Base-by-base conservation (phyloP, 1,140 invertebrate species). In the Rhagoletis zephyria region DNA sequence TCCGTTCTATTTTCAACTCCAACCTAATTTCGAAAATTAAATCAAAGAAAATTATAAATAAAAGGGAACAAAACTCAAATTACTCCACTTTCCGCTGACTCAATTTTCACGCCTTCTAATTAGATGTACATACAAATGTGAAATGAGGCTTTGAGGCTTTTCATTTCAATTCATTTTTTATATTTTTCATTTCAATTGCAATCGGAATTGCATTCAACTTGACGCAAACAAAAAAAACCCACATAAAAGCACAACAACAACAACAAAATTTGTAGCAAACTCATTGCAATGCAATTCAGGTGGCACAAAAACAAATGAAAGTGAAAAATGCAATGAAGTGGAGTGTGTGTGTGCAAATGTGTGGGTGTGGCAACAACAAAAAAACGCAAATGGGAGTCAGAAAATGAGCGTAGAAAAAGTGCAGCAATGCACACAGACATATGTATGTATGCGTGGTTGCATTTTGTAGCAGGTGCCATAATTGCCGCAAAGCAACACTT, bases 221-320 rank as follows among this genome's bases (percentile, higher is more conserved):
- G 56, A 45, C 48, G n/a, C 74, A 81, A 51, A 5, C 70, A 77
- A 48, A 12, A 74, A 30, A 67, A 30, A 63, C 40, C 6, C 2
- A 67, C n/a, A 30, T 30, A 30, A 30, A 30, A 30, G 30, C 16
- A 59, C 45, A 74, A 16, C 16, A n/a, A 63, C 14, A 74, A 10
- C 4, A 65, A 65, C 19, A 30, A n/a, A 74, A 48, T 45, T 74
- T 40, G 67, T 4, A 14, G 42, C 42, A 16, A 74, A 30, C 16
- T 74, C 40, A 74, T 74, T 81, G 48, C 74, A 59, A 81, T 56
- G 48, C 74, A 81, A 9, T 19, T 51, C 48, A 81, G 16, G 74
- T 81, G 74, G 74, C 74, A 81, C 48, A 81, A 81, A 81, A 81
- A 81, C 45, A 81, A 81, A 81, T 81, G 74, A 81, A 81, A 81